phyloP scores from a whole-genome alignment of 2,113 vertebrate species.

The Benitochromis conjunctus region DNA sequence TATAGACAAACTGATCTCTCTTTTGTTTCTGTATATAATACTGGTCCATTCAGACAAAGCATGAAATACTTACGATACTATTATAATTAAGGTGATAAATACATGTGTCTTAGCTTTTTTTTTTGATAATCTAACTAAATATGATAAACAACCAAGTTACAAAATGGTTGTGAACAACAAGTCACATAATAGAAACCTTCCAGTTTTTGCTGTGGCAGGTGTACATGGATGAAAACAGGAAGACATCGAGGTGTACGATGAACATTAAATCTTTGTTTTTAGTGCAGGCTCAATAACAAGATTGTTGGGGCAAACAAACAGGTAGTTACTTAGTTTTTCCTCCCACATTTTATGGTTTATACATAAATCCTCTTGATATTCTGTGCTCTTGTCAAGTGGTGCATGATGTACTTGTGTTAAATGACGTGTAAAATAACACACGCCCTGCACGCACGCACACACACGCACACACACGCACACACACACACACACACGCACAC shows the following conservation, averaged over 20 bases:
- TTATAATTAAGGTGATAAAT: neutral
- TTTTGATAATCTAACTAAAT: neutral
- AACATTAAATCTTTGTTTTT: neutral
- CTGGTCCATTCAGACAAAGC: neutral
- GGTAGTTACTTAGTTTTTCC: neutral
- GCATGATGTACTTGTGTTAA: neutral
- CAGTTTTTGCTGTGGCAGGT: neutral
- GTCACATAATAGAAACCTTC: neutral
- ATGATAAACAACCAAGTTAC: rapidly evolving
- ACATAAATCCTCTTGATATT: neutral
- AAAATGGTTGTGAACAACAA: neutral
- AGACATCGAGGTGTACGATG: rapidly evolving
- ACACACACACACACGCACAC: neutral
- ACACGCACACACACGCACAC: neutral
- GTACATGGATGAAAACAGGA: neutral
- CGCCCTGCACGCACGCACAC: neutral
- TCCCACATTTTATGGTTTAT: neutral
- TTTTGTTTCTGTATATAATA: neutral
- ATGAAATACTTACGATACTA: neutral
- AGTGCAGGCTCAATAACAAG: neutral
- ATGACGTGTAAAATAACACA: slow-evolving; percentile 6
- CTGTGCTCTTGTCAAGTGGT: neutral
- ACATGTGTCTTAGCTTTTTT: neutral
- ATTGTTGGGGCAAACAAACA: neutral
- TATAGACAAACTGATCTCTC: neutral